Evolutionary conservation across 1,140 invertebrate genomes (phyloP), one percentile per base, ranked within the genome.

Genomic region (Ctenoplectra terminalis): DNA sequence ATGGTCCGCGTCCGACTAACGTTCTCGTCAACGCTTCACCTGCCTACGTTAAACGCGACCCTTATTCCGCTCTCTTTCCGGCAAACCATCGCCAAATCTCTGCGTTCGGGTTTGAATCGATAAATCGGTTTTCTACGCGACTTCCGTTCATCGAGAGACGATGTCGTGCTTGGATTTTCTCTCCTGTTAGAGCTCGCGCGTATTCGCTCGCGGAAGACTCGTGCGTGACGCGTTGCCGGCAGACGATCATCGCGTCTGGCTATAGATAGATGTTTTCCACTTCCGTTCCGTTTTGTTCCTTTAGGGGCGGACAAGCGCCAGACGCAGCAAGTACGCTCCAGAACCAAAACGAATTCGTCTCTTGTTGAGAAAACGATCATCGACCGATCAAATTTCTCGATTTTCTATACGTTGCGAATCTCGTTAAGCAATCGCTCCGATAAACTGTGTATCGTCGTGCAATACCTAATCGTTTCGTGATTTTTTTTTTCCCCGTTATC

Each of bases 221-320:
- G 23, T 20, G 78, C 34, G 48, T 46, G 52, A 11, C 77, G 46
- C 50, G 67, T 69, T 34, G 48, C 31, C 67, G 50, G 60, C 73
- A 54, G 75, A 83, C 66, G 26, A 34, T 81, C 79, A 43, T 67
- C 54, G 50, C 50, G 74, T 78, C 89, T 88, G 83, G 72, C 89
- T 91, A 90, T 91, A 89, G 70, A 90, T 90, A 91, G 89, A 78
- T 79, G 74, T 90, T 77, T 80, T 87, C 85, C 69, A 85, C 84
- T 90, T 91, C 88, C 89, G 89, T 85, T 86, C 70, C 77, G 82
- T 89, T 87, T 90, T 89, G 85, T 83, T 89, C 84, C 54, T 84
- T 87, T 87, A 78, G 43, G n/a, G 71, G 72, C 80, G 75, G 70
- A 67, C 61, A 71, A 67, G 50, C 70, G 67, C 74, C 84, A 86